These are phyloP conservation scores for Chondrosia reniformis DNA, from an alignment of 37 sponge, comb jelly and placozoan genomes.

Conservation along the genomic window DNA sequence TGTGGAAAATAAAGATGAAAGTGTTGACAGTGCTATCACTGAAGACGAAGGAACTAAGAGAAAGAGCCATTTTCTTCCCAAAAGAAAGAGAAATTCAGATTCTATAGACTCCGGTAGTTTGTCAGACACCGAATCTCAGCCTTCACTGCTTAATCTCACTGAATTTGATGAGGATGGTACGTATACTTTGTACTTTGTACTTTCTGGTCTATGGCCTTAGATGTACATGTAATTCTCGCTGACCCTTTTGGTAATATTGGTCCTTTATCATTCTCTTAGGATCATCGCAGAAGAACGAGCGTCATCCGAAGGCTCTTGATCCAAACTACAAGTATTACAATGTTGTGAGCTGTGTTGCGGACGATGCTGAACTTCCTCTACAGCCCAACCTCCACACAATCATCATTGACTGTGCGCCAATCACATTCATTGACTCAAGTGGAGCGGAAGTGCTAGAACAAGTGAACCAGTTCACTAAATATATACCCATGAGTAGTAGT, in stretches of 20 bases:
- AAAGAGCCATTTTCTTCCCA: neutral
- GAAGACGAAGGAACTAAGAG: neutral
- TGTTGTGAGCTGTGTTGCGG: slow-evolving; percentile 21
- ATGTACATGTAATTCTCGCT: too few species aligned
- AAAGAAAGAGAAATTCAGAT: neutral
- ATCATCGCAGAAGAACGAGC: too few species aligned
- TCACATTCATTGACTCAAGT: slow-evolving; percentile 65
- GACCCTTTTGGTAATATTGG: too few species aligned
- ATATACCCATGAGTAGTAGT: too few species aligned
- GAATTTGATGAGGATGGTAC: slow-evolving; percentile 11
- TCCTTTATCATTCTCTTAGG: too few species aligned
- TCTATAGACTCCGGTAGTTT: slow-evolving; percentile 11
- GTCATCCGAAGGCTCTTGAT: neutral
- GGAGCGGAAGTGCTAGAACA: slow-evolving; percentile 52
- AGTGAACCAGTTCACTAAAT: slow-evolving; percentile 18
- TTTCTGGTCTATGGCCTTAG: too few species aligned
- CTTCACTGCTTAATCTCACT: neutral
- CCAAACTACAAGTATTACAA: neutral
- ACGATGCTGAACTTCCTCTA: slow-evolving; percentile 15
- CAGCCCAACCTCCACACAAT: slow-evolving; percentile 61
- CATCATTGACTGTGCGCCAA: slow-evolving; percentile 74
- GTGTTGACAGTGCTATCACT: slow-evolving; percentile 12
- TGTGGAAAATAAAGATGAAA: neutral
- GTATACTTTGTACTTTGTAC: neutral
- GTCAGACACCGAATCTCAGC: slow-evolving; percentile 20